Evolutionary conservation across 1,140 invertebrate species (phyloP).

Genomic region (Ditylenchus dipsaci): DNA sequence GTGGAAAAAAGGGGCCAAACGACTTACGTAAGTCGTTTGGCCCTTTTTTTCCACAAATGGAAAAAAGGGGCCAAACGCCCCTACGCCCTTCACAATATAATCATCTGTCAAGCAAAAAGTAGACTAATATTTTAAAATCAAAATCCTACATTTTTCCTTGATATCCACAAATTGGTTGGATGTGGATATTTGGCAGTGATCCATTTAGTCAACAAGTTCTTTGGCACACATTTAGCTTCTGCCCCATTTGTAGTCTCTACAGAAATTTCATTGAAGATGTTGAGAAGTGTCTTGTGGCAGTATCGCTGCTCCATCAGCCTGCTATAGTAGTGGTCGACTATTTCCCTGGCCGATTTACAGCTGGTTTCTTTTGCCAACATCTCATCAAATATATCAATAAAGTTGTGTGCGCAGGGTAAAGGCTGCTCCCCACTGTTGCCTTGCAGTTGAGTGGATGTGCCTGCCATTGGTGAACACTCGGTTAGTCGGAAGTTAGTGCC

Average conservation of each 20-base stretch:
- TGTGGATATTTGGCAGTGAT: conserved; percentile 16
- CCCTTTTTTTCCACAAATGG: no score
- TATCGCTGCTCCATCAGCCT: conserved; percentile 16
- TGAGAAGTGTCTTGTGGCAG: conserved; percentile 24
- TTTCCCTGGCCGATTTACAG: conserved; percentile 1
- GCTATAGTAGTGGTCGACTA: conserved; percentile 26
- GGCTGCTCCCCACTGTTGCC: background rate
- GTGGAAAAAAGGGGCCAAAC: no score
- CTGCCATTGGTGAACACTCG: conserved; percentile 22
- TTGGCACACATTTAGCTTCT: conserved; percentile 13
- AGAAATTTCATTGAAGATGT: conserved; percentile 25
- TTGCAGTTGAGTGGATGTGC: conserved; percentile 7
- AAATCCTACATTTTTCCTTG: conserved; percentile 18
- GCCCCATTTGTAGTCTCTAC: background rate
- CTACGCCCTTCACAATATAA: no score
- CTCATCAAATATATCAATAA: conserved; percentile 24
- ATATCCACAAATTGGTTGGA: conserved; percentile 15
- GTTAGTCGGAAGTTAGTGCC: conserved; percentile 14
- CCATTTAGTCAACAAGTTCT: conserved; percentile 22
- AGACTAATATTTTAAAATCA: background rate
- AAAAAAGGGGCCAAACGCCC: no score
- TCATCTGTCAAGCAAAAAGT: no score
- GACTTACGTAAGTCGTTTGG: no score
- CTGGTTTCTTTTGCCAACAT: conserved; percentile 3
- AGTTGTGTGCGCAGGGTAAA: background rate